Evolutionary conservation across 2,797 vertebrate species (phyloP), one percentile per base, ranked within the genome.

Genomic region (Graptemys geographica): DNA sequence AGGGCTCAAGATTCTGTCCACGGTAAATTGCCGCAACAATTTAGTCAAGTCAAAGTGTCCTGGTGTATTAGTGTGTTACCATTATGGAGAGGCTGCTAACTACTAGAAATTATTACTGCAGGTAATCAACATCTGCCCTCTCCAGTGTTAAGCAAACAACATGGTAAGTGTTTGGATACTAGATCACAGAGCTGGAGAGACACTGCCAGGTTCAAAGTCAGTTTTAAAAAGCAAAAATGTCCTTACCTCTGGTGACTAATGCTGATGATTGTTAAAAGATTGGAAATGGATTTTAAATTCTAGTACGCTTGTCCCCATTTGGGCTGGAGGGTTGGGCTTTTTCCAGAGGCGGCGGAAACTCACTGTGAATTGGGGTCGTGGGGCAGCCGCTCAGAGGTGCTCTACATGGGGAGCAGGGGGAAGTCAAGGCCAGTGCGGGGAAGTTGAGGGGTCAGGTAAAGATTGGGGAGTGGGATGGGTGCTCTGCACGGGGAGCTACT

Each of bases 141-240:
- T 11, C 6, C 91, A 87, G n/a, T 16, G 49, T n/a, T 56, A 90
- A 69, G 76, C 11, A 52, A 74, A 83, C 41, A 18, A 92, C 76
- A 44, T 7, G 12, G 6, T 6, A 72, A 80, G 37, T 55, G 41
- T 2, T 2, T 2, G 10, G 57, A 51, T 25, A 87, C 87, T 2
- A 89, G 87, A 41, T 93, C 92, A 49, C 90, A 76, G 59, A 95
- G 82, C 31, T 0, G 33, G 83, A 95, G 86, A 94, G 92, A 95
- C 89, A 79, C n/a, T 83, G 97, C 93, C 94, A 97, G 92, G 94
- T 79, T 90, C 56, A 59, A 25, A 74, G 65, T 83, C 2, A 51
- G 90, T 51, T 93, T 95, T 81, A 81, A 94, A 94, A 87, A 96
- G 90, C 88, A 84, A 92, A 83, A 37, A n/a, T 86, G 82, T 96